Base-by-base conservation (phyloP, 2,888 invertebrate genomes). In the Tyria jacobaeae region DNA sequence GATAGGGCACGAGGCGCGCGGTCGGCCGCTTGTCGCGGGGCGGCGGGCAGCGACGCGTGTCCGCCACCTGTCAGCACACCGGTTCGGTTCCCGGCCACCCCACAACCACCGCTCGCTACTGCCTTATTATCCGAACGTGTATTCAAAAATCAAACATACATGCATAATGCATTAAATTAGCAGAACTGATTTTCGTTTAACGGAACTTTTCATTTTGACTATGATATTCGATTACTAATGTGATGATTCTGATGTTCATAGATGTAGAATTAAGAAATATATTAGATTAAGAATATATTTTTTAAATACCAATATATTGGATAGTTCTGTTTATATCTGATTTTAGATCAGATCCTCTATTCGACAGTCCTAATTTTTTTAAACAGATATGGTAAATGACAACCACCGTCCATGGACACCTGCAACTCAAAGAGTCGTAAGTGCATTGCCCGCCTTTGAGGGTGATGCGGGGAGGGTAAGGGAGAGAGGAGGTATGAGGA, bases 31-130 rank as follows among this genome's bases (percentile, higher is more conserved):
- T 21, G 58, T 37, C 58, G 72, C 76, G 81, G 75, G 83, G 82
- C 80, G 76, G 76, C 65, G 75, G 61, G 73, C 89, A 85, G 69
- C 80, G 80, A 86, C 84, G 87, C 92, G 92, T 89, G 89, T 82
- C 92, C 88, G 78, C 91, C 93, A 93, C 93, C 92, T 92, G 93
- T 89, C 85, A 74, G 78, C 65, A 75, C 84, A 83, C 85, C 84
- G 85, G 87, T 83, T 80, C 87, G 81, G 78, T 77, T 80, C 82
- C 79, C 76, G 73, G 68, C 79, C 80, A 82, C 82, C 84, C 82
- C 80, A 81, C 81, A 75, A 71, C 62, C 64, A 59, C 73, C 71
- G 71, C 66, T 69, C 60, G 62, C 71, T 70, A 76, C 71, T 74
- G 75, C 82, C 87, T 88, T 83, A 90, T 90, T 90, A 90, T 84